These are phyloP conservation scores for Corydoras sp. DNA, from an alignment of 2,113 vertebrate genomes.

Conservation along the genomic window DNA sequence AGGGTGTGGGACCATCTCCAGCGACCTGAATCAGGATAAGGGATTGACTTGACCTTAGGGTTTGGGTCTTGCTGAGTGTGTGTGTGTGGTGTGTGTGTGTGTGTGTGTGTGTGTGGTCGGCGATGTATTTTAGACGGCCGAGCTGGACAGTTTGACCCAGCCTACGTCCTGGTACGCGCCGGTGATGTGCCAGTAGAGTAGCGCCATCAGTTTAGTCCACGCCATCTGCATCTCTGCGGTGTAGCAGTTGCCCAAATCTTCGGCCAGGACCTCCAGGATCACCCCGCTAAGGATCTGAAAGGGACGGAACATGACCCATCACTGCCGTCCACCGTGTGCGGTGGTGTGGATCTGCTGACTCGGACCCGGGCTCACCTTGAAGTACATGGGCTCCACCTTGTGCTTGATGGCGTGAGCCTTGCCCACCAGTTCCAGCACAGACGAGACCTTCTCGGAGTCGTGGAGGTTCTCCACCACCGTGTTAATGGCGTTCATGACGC, in stretches of 20 bases:
- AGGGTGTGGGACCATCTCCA: no score
- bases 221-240: constrained; percentile 79
- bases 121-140: constrained; percentile 73
- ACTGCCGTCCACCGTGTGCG: no score
- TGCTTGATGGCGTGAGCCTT: constrained; percentile 91
- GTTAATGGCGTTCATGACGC: constrained; percentile 77
- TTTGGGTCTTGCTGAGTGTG: no score
- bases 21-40: no score
- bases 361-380: constrained; percentile 72
- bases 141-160: constrained; percentile 90
- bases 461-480: constrained; percentile 87
- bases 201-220: constrained; percentile 85
- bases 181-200: constrained; percentile 85
- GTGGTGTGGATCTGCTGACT: no score
- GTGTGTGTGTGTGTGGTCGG: constrained; percentile 12
- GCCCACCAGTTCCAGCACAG: constrained; percentile 83
- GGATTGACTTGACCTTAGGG: no score
- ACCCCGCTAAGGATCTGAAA: constrained; percentile 84
- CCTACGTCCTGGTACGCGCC: constrained; percentile 91
- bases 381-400: constrained; percentile 95
- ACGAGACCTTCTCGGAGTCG: constrained; percentile 85
- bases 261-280: constrained; percentile 83
- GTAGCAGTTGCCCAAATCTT: constrained; percentile 84
- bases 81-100: constrained; percentile 9
- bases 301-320: not conserved